Evolutionary conservation across 2,113 vertebrate species (phyloP).

Genomic region (Leptobrachium leishanense): DNA sequence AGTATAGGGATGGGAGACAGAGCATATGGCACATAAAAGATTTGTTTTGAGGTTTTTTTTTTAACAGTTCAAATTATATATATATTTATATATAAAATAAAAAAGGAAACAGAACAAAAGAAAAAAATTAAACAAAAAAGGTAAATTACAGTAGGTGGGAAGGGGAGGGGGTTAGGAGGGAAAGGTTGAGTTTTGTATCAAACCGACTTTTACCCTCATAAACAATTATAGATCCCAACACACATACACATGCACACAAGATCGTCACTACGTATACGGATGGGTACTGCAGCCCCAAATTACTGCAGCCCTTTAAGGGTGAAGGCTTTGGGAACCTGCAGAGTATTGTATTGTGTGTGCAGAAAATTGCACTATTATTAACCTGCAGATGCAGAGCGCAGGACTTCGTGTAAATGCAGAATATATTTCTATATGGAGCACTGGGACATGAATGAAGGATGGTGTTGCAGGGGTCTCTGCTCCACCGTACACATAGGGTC

Average conservation of each 20-base stretch:
- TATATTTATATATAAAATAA: slow-evolving; percentile 48
- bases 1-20: slow-evolving; percentile 3
- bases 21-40: slow-evolving; percentile 47
- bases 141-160: slow-evolving; percentile 36
- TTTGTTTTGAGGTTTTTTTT: slow-evolving; percentile 34
- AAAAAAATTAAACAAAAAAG: slow-evolving; percentile 18
- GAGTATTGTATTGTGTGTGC: slow-evolving; percentile 37
- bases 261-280: slow-evolving; percentile 8
- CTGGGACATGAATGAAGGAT: neutral
- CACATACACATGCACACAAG: slow-evolving; percentile 22
- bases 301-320: slow-evolving; percentile 21
- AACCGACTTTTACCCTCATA: slow-evolving; percentile 14
- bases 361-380: slow-evolving; percentile 26
- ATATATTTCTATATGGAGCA: neutral
- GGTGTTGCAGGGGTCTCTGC: too few species aligned
- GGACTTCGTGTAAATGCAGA: neutral
- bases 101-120: slow-evolving; percentile 26
- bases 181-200: slow-evolving; percentile 27
- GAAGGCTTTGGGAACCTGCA: slow-evolving; percentile 29
- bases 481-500: too few species aligned
- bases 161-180: neutral
- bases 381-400: slow-evolving; percentile 7
- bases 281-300: slow-evolving; percentile 15
- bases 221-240: slow-evolving; percentile 32
- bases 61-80: slow-evolving; percentile 49